These are phyloP conservation scores for Sebastes goodei DNA, from an alignment of 2,797 vertebrate species.

Conservation along the genomic window DNA sequence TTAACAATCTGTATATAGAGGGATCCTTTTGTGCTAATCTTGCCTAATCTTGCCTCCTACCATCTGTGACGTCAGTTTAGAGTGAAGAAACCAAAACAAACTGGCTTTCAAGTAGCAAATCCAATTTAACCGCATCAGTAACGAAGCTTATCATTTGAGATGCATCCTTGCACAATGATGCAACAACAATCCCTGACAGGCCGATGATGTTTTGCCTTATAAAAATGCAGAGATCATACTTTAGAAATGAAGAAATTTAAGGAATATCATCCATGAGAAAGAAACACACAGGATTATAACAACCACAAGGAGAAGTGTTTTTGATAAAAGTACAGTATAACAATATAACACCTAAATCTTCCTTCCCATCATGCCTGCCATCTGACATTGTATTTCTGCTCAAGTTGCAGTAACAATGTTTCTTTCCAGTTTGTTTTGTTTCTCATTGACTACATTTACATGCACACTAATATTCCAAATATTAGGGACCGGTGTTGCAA, in stretches of 20 bases:
- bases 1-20: not conserved
- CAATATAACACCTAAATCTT: not conserved
- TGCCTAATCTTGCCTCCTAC: not conserved
- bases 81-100: conserved; percentile 1
- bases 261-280: not conserved
- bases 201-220: not conserved
- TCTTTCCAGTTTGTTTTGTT: not conserved
- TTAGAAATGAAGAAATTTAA: not conserved
- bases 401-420: not conserved
- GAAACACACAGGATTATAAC: not conserved
- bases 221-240: not conserved
- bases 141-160: not conserved
- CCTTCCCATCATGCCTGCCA: not conserved
- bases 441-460: not conserved
- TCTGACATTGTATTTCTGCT: not conserved
- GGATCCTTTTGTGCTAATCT: not conserved
- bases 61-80: not conserved
- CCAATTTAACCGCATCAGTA: conserved; percentile 4
- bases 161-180: not conserved
- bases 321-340: not conserved
- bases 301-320: not conserved
- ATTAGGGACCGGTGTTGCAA: no score
- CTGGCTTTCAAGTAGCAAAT: conserved; percentile 1
- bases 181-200: not conserved
- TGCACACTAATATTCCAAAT: no score